Evolutionary conservation across 2,797 vertebrate genomes (phyloP), one percentile per base, ranked within the genome.

Genomic region (Sylvia borin): DNA sequence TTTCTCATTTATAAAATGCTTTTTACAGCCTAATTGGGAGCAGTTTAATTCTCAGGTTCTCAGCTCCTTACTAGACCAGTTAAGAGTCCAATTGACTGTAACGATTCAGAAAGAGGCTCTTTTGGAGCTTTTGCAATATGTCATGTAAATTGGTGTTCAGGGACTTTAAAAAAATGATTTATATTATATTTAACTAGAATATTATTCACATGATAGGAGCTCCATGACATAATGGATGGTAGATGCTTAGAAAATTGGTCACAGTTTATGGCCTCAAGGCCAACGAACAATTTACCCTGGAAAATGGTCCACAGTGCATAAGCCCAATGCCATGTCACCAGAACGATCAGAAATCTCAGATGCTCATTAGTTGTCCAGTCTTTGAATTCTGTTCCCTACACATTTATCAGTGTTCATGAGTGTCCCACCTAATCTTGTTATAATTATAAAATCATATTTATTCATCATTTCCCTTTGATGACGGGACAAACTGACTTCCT

Each of bases 1-100:
- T 80, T 95, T 95, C 91, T 94, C 94, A 92, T 95, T 95, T 95
- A 93, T 92, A 88, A 90, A 96, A 88, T 51, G 53, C 32, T 68
- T 95, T 95, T 96, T 96, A 97, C 81, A 91, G 94, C 90, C 91
- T 97, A 92, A 96, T 93, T 93, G 95, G 96, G 95, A 97, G 77
- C 81, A 92, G 93, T 96, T 96, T 94, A 93, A 92, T 88, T 95
- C 90, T 96, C 92, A 92, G 92, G 93, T 91, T 97, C 91, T 96
- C 84, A 88, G 40, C 60, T 92, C 40, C 90, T 93, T 93, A 47
- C 80, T 89, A 64, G 27, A 81, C 50, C 65, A 82, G 87, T 67
- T 92, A 88, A 72, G 71, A 92, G 45, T 72, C 88, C 91, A 95
- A 97, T 87, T 97, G 94, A 96, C 92, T 90, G 92, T 77, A 92